Conservation (phyloP, 2,888 invertebrate species). For the Scrobipalpa costella region DNA sequence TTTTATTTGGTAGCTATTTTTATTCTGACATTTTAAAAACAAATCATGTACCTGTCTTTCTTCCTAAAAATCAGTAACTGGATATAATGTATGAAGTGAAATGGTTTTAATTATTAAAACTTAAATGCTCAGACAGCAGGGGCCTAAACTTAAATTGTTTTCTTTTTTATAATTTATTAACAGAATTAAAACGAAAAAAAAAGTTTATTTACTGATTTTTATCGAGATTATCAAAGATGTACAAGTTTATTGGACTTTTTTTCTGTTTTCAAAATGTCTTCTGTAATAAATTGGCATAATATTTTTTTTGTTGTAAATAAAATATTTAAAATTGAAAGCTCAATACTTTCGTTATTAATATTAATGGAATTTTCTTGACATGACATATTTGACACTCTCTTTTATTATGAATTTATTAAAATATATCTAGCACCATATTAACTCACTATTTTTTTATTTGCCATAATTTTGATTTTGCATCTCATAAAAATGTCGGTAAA, state of each 20-base stretch:
- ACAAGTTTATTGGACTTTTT: background rate
- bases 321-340: conserved; percentile 35
- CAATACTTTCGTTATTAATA: conserved; percentile 30
- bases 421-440: conserved; percentile 11
- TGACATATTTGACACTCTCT: conserved; percentile 5
- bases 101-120: background rate
- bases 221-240: background rate
- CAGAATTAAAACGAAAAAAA: no score
- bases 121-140: no score
- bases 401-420: conserved; percentile 17
- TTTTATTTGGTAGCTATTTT: conserved; percentile 40
- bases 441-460: conserved; percentile 24
- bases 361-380: conserved; percentile 14
- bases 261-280: no score
- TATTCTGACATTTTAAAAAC: conserved; percentile 34
- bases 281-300: conserved; percentile 37
- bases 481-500: background rate
- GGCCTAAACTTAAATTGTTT: background rate
- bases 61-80: background rate
- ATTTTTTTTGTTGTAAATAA: conserved; percentile 40
- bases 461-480: background rate
- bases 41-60: conserved; percentile 28
- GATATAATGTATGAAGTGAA: background rate
- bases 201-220: no score
- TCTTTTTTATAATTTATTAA: no score